Evolutionary conservation across 2,113 vertebrate species (phyloP).

Genomic region (Hemichromis elongatus): DNA sequence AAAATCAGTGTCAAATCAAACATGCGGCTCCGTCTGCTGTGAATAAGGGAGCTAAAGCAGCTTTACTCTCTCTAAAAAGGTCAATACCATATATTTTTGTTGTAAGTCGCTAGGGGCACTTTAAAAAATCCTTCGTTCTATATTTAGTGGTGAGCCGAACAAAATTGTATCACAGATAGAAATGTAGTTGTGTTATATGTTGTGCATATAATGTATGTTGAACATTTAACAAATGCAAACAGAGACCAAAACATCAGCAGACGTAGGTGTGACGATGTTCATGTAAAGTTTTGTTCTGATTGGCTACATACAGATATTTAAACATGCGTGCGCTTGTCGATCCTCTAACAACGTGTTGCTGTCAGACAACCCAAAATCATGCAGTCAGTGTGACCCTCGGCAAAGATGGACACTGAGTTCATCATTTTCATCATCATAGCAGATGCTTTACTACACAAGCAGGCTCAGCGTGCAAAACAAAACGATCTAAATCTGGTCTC

Average conservation of each 20-base stretch:
- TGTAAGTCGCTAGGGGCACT: neutral
- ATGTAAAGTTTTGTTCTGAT: too few relatives aligned
- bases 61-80: neutral
- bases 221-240: neutral
- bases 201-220: neutral
- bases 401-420: neutral
- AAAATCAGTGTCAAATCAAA: neutral
- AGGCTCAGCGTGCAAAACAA: neutral
- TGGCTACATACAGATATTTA: neutral
- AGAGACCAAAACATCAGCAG: neutral
- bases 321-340: neutral
- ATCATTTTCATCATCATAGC: neutral
- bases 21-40: fast-evolving
- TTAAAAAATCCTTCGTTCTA: neutral
- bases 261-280: neutral
- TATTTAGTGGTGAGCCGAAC: neutral
- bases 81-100: neutral
- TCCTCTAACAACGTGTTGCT: neutral
- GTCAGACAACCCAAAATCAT: neutral
- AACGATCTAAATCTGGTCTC: neutral
- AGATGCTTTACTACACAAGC: neutral
- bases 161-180: neutral
- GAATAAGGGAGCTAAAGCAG: neutral
- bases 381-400: neutral
- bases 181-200: fast-evolving